Evolutionary conservation across 2,797 vertebrate genomes (phyloP), one percentile per base, ranked within the genome.

Genomic region (Nannoperca obscura): DNA sequence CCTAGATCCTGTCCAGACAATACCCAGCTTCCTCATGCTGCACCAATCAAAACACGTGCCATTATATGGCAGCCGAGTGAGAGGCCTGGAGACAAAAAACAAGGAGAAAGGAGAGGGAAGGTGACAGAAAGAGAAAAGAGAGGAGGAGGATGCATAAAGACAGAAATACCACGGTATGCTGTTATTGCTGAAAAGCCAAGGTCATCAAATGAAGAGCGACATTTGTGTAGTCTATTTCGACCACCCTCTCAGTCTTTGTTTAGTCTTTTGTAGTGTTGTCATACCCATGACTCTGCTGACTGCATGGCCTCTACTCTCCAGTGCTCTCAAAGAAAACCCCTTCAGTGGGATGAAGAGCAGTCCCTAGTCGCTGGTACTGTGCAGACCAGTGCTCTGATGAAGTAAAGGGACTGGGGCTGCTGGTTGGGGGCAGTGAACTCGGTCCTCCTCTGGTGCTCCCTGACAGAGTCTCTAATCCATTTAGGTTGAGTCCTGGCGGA

Each of bases 1-100:
- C 86, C 77, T 24, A 94, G 94, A 96, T 95, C 94, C 95, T 95
- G 95, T 96, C 93, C 95, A 95, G 94, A 96, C 95, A 94, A 96
- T 94, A 83, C 85, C 77, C 84, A 53, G 74, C 92, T 94, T 93
- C 92, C 93, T 90, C 71, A 53, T 69, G 86, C 83, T 88, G 87
- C 89, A 92, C 93, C 90, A 94, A 91, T 89, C 74, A 87, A 93
- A 93, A 93, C 93, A 92, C 82, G 86, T 71, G 75, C 85, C 89
- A 86, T 86, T 86, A 88, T 75, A 87, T 38, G 55, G 78, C 86
- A 91, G 90, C 83, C 32, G 68, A 63, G 70, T 36, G 38, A 77
- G 72, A 79, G 82, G 82, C 54, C 46, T 64, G 84, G 58, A 82
- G 80, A 77, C 7, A 19, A 75, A 88, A 91, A 89, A 92, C 78